Evolutionary conservation across 2,797 vertebrate genomes (phyloP).

Genomic region (Melanotaenia parkinsoni): DNA sequence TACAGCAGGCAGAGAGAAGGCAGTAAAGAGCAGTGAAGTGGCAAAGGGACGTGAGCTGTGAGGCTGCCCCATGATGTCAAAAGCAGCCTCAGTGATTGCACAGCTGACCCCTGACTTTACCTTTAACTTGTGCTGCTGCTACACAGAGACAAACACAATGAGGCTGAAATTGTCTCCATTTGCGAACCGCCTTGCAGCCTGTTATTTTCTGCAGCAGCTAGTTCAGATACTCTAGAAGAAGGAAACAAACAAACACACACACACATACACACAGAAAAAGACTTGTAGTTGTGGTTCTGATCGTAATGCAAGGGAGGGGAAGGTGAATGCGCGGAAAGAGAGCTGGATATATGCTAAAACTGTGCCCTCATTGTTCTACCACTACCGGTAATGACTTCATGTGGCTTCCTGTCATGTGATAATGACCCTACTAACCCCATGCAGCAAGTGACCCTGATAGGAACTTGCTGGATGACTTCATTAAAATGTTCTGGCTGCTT

Average conservation of each 20-base stretch:
- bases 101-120: slow-evolving; percentile 49
- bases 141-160: slow-evolving; percentile 43
- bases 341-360: slow-evolving; percentile 62
- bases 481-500: slow-evolving; percentile 12
- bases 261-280: background rate
- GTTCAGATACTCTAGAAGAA: slow-evolving; percentile 29
- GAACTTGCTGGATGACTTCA: slow-evolving; percentile 24
- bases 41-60: slow-evolving; percentile 20
- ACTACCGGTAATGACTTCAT: slow-evolving; percentile 67
- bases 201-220: slow-evolving; percentile 52
- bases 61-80: slow-evolving; percentile 29
- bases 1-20: slow-evolving; percentile 9
- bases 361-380: slow-evolving; percentile 73
- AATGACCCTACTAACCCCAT: slow-evolving; percentile 32
- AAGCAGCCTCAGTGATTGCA: slow-evolving; percentile 48
- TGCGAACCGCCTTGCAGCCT: slow-evolving; percentile 38
- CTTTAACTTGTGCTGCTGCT: slow-evolving; percentile 34
- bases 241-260: background rate
- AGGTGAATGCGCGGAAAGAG: slow-evolving; percentile 8
- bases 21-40: slow-evolving; percentile 26
- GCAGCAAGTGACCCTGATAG: slow-evolving; percentile 38
- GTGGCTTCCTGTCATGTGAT: slow-evolving; percentile 68
- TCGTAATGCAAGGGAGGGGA: slow-evolving; percentile 14
- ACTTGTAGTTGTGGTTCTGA: slow-evolving; percentile 12
- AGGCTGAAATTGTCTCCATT: slow-evolving; percentile 52